Percentiles rank a stretch among this genome's conserved stretches.
These are phyloP conservation scores for Trissoscelio sp. DNA, from an alignment of 2,888 invertebrate genomes.

Conservation along the genomic window DNA sequence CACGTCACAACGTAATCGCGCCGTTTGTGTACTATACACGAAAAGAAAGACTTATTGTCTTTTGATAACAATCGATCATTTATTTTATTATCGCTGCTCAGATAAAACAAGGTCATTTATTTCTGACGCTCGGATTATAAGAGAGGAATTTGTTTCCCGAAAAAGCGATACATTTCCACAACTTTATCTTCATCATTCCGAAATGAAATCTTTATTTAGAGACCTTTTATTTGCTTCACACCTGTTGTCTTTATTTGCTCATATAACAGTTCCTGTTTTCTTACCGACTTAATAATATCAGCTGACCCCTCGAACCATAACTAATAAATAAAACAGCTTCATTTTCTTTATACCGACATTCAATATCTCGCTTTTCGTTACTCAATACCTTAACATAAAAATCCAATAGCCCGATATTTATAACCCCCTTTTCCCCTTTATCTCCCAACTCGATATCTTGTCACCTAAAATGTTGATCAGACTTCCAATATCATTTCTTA, in stretches of 20 bases:
- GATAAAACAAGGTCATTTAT: no score
- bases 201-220: no score
- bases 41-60: no score
- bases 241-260: conserved; percentile 23
- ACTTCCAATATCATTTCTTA: not conserved
- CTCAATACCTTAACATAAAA: conserved; percentile 13
- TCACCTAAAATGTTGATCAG: conserved; percentile 12
- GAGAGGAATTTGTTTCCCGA: no score
- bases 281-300: conserved; percentile 1
- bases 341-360: not conserved
- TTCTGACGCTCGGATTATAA: no score
- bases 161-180: no score
- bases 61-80: no score
- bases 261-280: conserved; percentile 9
- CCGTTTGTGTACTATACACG: no score
- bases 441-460: not conserved
- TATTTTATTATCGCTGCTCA: no score
- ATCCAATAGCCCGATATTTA: conserved; percentile 12
- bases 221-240: no score
- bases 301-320: not conserved
- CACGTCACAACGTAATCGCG: no score
- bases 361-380: conserved; percentile 4
- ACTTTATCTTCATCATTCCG: no score
- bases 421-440: conserved; percentile 6
- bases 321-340: conserved; percentile 38